Percentiles rank a stretch among this genome's conserved stretches.
Conservation (phyloP, 2,888 invertebrate species). For the Callosobruchus maculatus region DNA sequence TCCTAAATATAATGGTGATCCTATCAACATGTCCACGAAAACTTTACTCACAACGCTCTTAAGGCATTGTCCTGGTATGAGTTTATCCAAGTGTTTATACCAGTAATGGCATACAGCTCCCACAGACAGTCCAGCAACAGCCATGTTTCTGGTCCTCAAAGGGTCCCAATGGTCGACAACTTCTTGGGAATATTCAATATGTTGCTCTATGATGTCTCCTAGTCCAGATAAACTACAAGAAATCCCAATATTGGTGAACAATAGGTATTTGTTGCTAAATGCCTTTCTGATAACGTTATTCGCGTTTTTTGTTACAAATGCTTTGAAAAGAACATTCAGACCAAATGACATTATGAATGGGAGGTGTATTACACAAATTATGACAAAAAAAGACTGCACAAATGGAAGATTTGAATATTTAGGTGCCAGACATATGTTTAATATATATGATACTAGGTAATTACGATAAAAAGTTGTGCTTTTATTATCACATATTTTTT, state of each 20-base stretch:
- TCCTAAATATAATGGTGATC: slow-evolving; percentile 75
- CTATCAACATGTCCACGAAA: slow-evolving; percentile 75
- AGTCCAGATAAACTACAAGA: slow-evolving; percentile 71
- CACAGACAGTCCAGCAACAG: slow-evolving; percentile 69
- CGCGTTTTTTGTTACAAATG: neutral
- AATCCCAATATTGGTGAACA: slow-evolving; percentile 76
- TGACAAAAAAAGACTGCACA: too few relatives aligned
- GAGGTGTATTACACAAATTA: too few relatives aligned
- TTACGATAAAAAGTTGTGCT: too few relatives aligned
- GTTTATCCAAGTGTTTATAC: slow-evolving; percentile 74
- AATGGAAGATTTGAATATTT: too few relatives aligned
- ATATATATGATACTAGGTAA: too few relatives aligned
- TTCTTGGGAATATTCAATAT: slow-evolving; percentile 63
- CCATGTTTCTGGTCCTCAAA: slow-evolving; percentile 70
- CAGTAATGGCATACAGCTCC: slow-evolving; percentile 83
- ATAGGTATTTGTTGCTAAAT: slow-evolving; percentile 63
- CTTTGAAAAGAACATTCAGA: neutral
- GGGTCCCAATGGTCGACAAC: slow-evolving; percentile 57
- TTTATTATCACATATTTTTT: too few relatives aligned
- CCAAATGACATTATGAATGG: neutral
- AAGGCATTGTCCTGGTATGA: slow-evolving; percentile 66
- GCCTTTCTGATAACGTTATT: slow-evolving; percentile 39
- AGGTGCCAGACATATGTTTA: too few relatives aligned
- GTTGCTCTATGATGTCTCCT: slow-evolving; percentile 80
- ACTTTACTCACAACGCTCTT: slow-evolving; percentile 71